phyloP scores from a whole-genome alignment of 2,888 invertebrate genomes.

The Meiosimyza platycephala region DNA sequence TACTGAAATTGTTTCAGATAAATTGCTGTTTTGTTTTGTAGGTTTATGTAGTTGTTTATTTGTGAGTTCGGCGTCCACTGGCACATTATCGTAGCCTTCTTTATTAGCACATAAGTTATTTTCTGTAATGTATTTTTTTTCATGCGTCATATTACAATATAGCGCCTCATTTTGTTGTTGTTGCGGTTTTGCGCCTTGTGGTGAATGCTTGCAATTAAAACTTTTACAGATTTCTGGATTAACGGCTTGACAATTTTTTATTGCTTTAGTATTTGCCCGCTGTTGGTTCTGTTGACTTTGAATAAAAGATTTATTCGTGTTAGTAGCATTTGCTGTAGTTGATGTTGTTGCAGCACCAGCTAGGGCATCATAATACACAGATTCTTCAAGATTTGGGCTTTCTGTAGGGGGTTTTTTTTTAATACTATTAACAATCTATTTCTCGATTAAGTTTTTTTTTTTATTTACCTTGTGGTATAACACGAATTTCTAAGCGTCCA shows the following conservation, averaged over 20 bases:
- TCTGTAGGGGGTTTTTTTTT: conserved; percentile 52
- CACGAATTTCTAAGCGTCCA: conserved; percentile 84
- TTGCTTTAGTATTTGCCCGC: background rate
- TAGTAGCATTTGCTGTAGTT: background rate
- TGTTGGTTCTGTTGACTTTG: conserved; percentile 27
- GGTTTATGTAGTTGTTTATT: conserved; percentile 5
- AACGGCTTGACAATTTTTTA: background rate
- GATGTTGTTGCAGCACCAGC: conserved; percentile 70
- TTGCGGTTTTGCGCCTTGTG: background rate
- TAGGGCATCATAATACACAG: conserved; percentile 84
- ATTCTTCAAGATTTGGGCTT: conserved; percentile 78
- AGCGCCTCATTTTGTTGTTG: background rate
- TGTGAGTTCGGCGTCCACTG: background rate
- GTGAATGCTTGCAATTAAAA: background rate
- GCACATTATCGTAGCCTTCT: conserved; percentile 3
- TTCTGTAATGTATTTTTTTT: background rate
- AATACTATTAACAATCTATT: background rate
- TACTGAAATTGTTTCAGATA: no score
- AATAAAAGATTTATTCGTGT: conserved; percentile 4
- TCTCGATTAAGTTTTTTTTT: background rate
- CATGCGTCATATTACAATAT: background rate
- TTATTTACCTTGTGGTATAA: conserved; percentile 70
- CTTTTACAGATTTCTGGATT: background rate
- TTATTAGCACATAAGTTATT: background rate
- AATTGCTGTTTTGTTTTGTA: background rate